Conservation (phyloP, 2,888 invertebrate species). For the Hypomecis atomaria region DNA sequence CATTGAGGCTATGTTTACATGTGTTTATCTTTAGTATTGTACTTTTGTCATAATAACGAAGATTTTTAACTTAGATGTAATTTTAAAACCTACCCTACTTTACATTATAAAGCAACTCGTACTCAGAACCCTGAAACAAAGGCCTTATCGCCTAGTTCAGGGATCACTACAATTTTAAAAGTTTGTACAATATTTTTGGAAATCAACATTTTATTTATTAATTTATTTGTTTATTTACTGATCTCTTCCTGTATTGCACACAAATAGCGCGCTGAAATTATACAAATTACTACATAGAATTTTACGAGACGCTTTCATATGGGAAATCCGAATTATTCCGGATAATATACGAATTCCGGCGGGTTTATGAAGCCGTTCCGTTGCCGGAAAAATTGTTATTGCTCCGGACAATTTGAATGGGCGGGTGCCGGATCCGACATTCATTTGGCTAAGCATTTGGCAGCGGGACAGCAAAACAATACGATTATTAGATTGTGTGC, state of each 20-base stretch:
- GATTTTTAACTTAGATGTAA: too few relatives aligned
- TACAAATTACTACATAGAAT: slow-evolving; percentile 48
- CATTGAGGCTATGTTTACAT: too few relatives aligned
- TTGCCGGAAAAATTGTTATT: slow-evolving; percentile 29
- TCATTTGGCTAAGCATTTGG: slow-evolving; percentile 13
- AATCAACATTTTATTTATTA: too few relatives aligned
- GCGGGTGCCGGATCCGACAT: slow-evolving; percentile 2
- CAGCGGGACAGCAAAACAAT: slow-evolving; percentile 6
- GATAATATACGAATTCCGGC: slow-evolving; percentile 35
- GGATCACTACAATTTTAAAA: too few relatives aligned
- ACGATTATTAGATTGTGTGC: slow-evolving; percentile 11
- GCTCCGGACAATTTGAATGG: slow-evolving; percentile 19
- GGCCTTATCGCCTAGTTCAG: too few relatives aligned
- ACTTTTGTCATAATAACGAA: too few relatives aligned
- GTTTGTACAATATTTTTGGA: too few relatives aligned
- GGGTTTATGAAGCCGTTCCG: slow-evolving; percentile 31
- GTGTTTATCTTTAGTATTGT: too few relatives aligned
- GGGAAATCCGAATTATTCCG: slow-evolving; percentile 49
- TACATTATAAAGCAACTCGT: too few relatives aligned
- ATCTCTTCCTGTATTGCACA: background rate
- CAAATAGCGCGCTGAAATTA: slow-evolving; percentile 36
- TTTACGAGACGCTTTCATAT: slow-evolving; percentile 54
- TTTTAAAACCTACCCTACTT: too few relatives aligned
- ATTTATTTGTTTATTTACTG: slow-evolving; percentile 18
- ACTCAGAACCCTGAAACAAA: too few relatives aligned